Percentiles rank a stretch among this genome's conserved stretches.
These are phyloP conservation scores for Dysidea cf. avara DNA, from an alignment of 37 sponge, comb jelly and placozoan genomes.

Conservation along the genomic window DNA sequence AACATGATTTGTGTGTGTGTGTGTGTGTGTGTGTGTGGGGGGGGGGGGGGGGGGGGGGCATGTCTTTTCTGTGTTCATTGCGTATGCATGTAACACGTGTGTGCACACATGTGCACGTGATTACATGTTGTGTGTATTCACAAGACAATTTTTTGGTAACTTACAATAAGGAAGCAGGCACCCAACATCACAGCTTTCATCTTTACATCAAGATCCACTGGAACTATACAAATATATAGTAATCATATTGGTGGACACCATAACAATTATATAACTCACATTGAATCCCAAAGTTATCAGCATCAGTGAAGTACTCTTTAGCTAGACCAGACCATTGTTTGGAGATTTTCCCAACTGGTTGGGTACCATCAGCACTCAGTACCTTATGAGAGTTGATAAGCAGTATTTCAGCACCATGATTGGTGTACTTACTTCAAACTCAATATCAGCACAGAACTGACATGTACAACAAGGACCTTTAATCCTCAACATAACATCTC, in stretches of 20 bases:
- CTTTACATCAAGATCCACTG: slow-evolving; percentile 92
- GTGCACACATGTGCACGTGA: no score
- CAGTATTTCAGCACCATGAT: no score
- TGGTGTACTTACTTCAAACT: neutral
- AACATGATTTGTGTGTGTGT: no score
- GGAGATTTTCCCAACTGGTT: slow-evolving; percentile 81
- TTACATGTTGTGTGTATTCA: no score
- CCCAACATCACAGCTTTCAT: slow-evolving; percentile 93
- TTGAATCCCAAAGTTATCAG: slow-evolving; percentile 95
- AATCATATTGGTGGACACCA: no score
- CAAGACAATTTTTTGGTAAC: no score
- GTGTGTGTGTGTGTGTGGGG: no score
- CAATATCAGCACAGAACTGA: slow-evolving; percentile 30
- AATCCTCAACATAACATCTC: no score
- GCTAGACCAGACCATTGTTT: slow-evolving; percentile 94
- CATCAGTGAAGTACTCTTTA: slow-evolving; percentile 95
- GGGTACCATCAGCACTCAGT: slow-evolving; percentile 47
- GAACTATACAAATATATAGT: slow-evolving; percentile 55
- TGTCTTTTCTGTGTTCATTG: no score
- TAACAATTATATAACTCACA: slow-evolving; percentile 52
- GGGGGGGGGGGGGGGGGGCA: no score
- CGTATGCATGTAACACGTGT: no score
- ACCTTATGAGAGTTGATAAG: slow-evolving; percentile 66
- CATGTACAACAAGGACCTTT: no score
- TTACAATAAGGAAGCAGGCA: slow-evolving; percentile 87